phyloP scores from a whole-genome alignment of 2,888 invertebrate genomes.

The Caenorhabditis japonica region DNA sequence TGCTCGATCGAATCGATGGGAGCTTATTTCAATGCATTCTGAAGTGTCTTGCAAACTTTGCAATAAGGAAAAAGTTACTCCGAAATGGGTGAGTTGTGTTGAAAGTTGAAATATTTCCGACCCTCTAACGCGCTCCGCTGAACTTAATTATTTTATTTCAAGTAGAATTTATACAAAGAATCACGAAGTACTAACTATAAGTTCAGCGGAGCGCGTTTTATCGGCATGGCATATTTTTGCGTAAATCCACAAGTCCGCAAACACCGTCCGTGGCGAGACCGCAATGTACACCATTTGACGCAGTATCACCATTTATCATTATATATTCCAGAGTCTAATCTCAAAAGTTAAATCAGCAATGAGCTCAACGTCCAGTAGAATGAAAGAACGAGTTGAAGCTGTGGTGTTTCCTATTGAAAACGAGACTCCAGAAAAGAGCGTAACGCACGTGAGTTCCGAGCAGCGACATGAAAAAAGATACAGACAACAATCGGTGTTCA shows the following conservation, averaged over 20 bases:
- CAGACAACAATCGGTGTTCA: constrained; percentile 59
- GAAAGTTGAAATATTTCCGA: too few relatives aligned
- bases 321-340: constrained; percentile 38
- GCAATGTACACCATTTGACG: too few relatives aligned
- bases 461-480: constrained; percentile 85
- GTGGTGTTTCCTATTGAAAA: constrained; percentile 42
- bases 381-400: constrained; percentile 50
- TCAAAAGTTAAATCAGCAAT: constrained; percentile 41
- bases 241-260: too few relatives aligned
- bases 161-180: too few relatives aligned
- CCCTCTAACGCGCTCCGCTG: too few relatives aligned
- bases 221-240: too few relatives aligned
- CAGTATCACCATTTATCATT: too few relatives aligned
- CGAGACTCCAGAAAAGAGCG: constrained; percentile 5
- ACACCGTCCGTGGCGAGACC: too few relatives aligned
- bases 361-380: constrained; percentile 39
- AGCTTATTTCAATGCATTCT: constrained; percentile 43
- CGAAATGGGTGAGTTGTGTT: constrained; percentile 42
- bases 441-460: constrained; percentile 85
- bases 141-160: too few relatives aligned
- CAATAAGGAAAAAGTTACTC: constrained; percentile 5
- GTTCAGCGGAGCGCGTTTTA: too few relatives aligned
- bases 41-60: constrained; percentile 37
- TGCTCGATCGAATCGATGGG: constrained; percentile 27
- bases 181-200: too few relatives aligned